A percentile compares a stretch with the other conserved stretches of the same genome.
Conservation (phyloP, 1,140 invertebrate genomes). For the Diorhabda carinulata region DNA sequence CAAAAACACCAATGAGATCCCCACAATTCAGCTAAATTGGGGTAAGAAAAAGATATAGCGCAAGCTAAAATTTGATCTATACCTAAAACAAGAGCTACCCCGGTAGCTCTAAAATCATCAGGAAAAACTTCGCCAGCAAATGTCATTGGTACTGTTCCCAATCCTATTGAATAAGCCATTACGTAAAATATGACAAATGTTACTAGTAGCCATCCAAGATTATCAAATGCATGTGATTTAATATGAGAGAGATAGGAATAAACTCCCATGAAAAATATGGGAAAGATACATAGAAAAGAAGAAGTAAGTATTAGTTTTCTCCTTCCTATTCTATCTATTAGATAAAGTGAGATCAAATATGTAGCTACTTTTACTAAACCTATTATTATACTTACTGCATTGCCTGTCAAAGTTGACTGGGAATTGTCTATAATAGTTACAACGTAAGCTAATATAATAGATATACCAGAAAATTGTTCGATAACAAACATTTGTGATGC, state of each 20-base stretch:
- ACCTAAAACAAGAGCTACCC: background rate
- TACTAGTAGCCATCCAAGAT: background rate
- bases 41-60: background rate
- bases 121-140: background rate
- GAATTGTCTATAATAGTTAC: no score
- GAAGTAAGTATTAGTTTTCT: background rate
- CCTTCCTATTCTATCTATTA: background rate
- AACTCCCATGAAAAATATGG: background rate
- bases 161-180: background rate
- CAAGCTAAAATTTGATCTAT: background rate
- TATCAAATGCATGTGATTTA: background rate
- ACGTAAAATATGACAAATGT: background rate
- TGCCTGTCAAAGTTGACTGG: no score
- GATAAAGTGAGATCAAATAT: constrained; percentile 38
- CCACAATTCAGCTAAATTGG: background rate
- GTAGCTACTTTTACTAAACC: no score
- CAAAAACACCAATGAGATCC: background rate
- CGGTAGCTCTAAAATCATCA: background rate
- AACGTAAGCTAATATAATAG: no score
- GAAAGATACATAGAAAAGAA: background rate
- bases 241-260: background rate
- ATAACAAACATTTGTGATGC: no score
- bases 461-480: no score
- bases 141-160: background rate
- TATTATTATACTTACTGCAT: no score